Conservation (phyloP, 2,797 vertebrate genomes). For the Crenuchus spilurus region DNA sequence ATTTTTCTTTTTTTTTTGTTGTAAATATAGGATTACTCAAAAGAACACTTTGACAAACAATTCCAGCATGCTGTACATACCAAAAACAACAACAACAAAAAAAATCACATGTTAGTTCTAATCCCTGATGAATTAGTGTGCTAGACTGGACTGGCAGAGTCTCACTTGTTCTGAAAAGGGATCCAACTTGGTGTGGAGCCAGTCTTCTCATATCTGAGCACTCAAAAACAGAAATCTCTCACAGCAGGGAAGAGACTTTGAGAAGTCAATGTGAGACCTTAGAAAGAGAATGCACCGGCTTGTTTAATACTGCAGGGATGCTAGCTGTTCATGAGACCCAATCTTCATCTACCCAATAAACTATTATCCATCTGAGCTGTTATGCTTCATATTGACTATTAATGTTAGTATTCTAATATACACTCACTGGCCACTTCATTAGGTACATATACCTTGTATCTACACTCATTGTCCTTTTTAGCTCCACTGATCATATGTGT, state of each 20-base stretch:
- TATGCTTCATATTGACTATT: neutral
- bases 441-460: no score
- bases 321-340: no score
- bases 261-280: neutral
- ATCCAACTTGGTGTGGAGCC: neutral
- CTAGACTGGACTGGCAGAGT: neutral
- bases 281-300: neutral
- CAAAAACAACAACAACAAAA: no score
- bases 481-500: no score
- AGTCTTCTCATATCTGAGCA: slow-evolving; percentile 6
- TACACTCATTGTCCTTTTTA: no score
- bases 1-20: neutral
- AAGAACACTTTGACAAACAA: neutral
- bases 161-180: no score
- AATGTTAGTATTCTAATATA: no score
- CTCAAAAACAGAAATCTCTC: neutral
- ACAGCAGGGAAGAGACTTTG: neutral
- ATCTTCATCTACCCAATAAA: no score
- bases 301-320: neutral
- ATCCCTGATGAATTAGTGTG: neutral
- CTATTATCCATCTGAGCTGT: neutral
- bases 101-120: no score
- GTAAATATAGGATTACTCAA: neutral
- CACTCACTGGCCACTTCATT: no score
- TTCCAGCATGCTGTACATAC: neutral